Base-by-base conservation (phyloP, 2,888 invertebrate genomes). In the Volucella inflata region DNA sequence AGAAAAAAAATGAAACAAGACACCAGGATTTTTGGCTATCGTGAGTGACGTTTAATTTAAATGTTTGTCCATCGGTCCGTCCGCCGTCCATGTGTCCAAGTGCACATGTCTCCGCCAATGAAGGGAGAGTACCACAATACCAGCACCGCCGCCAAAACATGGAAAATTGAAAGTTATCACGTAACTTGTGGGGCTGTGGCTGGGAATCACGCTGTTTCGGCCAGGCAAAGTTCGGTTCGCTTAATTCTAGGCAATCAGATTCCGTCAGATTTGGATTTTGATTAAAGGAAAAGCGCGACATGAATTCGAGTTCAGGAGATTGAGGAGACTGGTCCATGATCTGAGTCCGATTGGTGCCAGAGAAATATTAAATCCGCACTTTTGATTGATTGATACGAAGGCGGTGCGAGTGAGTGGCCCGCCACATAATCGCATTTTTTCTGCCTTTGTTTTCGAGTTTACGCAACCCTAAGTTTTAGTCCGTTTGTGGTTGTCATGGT, bases 11-110 rank as follows among this genome's bases (percentile, higher is more conserved):
- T 8, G 62, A 17, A 67, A 76, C 64, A 53, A 72, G 77, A 72
- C 50, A 70, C 74, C 40, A 65, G 64, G 64, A 75, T 75, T 80
- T 84, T 84, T 55, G 80, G 75, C 80, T 64, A 84, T 80, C 75
- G 70, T 84, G 84, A 84, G 75, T 84, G 84, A 84, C 84, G 84
- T 84, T 84, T 84, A 84, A 84, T 80, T 84, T 84, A 84, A 84
- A 84, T 84, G 80, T 72, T 77, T 67, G 77, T 62, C 65, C 71
- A 59, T 70, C 46, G 30, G 76, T 51, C 36, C 16, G 36, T 67
- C 62, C 57, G 68, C 62, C 57, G 68, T 57, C 62, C 50, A 12
- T 36, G 14, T 14, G 36, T n/a, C 30, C 14, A 16, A 50, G 55
- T 48, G 75, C 53, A 68, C 60, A 59, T 60, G 74, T 57, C 74